Percentiles rank a stretch among this genome's conserved stretches.
Evolutionary conservation across 2,113 vertebrate genomes (phyloP).

Genomic region (Nettapus auritus): DNA sequence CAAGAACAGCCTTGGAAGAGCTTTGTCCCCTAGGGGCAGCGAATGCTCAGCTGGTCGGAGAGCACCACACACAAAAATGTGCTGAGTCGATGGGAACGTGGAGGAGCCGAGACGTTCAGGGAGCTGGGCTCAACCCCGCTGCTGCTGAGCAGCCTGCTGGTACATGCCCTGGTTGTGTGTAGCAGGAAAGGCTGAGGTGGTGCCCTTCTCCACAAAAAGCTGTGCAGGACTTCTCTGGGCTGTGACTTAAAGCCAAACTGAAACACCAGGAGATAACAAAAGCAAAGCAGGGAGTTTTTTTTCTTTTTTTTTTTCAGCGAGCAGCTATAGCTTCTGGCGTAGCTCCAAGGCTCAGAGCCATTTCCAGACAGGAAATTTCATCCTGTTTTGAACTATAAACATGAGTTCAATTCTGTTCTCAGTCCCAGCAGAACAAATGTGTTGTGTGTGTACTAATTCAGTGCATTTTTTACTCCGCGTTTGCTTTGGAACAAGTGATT

Average conservation of each 20-base stretch:
- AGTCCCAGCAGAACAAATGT: neutral
- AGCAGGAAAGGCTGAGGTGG: neutral
- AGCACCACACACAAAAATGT: neutral
- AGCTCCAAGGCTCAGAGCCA: neutral
- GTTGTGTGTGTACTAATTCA: neutral
- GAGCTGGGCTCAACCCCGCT: neutral
- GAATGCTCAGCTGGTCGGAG: neutral
- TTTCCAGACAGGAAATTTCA: conserved; percentile 30
- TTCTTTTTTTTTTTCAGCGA: neutral
- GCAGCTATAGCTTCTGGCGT: neutral
- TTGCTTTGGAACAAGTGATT: neutral
- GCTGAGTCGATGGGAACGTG: conserved; percentile 16
- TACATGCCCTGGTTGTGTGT: neutral
- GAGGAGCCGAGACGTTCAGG: neutral
- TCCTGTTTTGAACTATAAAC: conserved; percentile 20
- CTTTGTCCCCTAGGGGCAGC: neutral
- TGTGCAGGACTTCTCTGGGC: neutral
- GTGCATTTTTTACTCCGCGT: neutral
- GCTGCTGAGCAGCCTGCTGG: neutral
- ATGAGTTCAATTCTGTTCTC: neutral
- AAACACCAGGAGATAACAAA: neutral
- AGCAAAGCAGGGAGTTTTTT: neutral
- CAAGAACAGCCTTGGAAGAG: neutral
- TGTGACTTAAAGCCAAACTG: neutral
- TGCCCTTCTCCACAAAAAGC: neutral